Evolutionary conservation across 2,888 invertebrate species (phyloP).

Genomic region (Hypomecis atomaria): DNA sequence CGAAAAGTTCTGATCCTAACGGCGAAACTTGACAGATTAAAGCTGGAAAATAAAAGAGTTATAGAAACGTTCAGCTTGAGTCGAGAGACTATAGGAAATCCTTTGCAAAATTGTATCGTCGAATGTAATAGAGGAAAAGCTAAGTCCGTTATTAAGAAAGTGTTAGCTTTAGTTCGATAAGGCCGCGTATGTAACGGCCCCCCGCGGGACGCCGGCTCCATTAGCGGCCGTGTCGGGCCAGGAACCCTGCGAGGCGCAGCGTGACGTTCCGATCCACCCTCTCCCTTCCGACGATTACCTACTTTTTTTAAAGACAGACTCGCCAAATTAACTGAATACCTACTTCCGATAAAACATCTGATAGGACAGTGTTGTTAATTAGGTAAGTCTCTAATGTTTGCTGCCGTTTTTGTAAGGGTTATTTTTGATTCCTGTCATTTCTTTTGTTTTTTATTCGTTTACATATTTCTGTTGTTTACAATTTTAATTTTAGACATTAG

Average conservation of each 20-base stretch:
- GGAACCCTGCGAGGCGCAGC: slow-evolving; percentile 73
- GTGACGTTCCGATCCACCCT: slow-evolving; percentile 54
- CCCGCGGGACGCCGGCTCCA: slow-evolving; percentile 68
- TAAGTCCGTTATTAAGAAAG: slow-evolving; percentile 69
- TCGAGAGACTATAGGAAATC: slow-evolving; percentile 40
- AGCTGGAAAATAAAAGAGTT: slow-evolving; percentile 41
- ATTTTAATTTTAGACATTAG: slow-evolving; percentile 2
- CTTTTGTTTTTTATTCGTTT: slow-evolving; percentile 32
- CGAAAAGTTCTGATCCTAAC: slow-evolving; percentile 38
- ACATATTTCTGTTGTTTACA: slow-evolving; percentile 31
- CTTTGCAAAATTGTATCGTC: slow-evolving; percentile 46
- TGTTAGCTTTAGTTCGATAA: slow-evolving; percentile 69
- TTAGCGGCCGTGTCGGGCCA: slow-evolving; percentile 68
- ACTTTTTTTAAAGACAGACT: slow-evolving; percentile 54
- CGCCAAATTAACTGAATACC: slow-evolving; percentile 57
- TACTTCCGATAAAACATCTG: slow-evolving; percentile 43
- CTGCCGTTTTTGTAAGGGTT: slow-evolving; percentile 34
- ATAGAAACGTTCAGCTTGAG: slow-evolving; percentile 37
- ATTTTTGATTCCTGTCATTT: slow-evolving; percentile 20
- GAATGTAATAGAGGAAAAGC: slow-evolving; percentile 51
- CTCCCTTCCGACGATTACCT: slow-evolving; percentile 50
- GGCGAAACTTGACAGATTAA: slow-evolving; percentile 43
- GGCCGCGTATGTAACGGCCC: slow-evolving; percentile 68
- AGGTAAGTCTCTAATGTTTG: slow-evolving; percentile 41
- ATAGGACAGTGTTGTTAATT: slow-evolving; percentile 44